Conservation (phyloP, 2,797 vertebrate species). For the Ammospiza maritima region DNA sequence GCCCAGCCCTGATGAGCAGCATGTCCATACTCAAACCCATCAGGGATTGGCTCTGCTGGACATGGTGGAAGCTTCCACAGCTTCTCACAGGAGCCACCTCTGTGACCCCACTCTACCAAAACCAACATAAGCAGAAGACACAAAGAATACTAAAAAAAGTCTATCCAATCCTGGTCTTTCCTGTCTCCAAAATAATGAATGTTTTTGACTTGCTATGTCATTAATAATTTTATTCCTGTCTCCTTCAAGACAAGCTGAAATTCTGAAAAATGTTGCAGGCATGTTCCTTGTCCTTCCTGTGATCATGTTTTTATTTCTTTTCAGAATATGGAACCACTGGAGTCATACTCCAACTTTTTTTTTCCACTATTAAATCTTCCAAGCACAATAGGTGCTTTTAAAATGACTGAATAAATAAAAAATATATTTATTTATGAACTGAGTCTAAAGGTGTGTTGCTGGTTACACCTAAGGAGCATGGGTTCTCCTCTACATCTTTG, state of each 20-base stretch:
- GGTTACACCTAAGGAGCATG: neutral
- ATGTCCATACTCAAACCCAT: neutral
- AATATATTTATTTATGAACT: neutral
- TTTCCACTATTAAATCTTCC: neutral
- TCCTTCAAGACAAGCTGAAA: neutral
- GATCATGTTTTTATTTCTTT: neutral
- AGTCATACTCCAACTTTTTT: neutral
- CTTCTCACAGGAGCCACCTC: neutral
- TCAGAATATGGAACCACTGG: neutral
- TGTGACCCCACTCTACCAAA: accelerated
- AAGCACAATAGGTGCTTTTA: neutral
- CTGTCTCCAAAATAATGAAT: neutral
- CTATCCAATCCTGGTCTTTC: neutral
- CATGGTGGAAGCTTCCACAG: neutral
- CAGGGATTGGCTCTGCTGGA: accelerated
- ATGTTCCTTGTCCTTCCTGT: neutral
- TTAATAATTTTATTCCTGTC: neutral
- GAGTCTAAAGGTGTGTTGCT: neutral
- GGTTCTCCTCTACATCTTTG: neutral
- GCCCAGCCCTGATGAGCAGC: neutral
- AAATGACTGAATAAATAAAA: neutral
- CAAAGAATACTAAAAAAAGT: neutral
- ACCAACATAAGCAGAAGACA: neutral
- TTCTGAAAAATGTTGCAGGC: neutral
- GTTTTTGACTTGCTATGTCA: neutral